A percentile compares a stretch with the other conserved stretches of the same genome.
These are phyloP conservation scores for Melanogrammus aeglefinus DNA, from an alignment of 2,797 vertebrate species.

Conservation along the genomic window DNA sequence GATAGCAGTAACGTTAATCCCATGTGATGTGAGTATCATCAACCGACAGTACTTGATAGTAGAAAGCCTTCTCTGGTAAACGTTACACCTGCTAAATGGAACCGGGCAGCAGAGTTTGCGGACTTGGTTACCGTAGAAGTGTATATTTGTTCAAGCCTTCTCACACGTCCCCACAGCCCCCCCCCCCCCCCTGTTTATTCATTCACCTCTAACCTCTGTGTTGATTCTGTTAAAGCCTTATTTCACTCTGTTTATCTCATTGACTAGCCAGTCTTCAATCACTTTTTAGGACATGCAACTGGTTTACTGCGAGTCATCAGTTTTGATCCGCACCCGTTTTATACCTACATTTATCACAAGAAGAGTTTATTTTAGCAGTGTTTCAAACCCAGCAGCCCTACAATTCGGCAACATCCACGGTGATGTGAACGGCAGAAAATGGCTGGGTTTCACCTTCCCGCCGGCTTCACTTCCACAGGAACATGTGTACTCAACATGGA, in stretches of 20 bases:
- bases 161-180: neutral
- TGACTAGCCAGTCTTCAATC: too few species aligned
- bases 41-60: too few species aligned
- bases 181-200: neutral
- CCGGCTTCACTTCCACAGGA: neutral
- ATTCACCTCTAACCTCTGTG: neutral
- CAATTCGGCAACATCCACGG: neutral
- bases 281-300: too few species aligned
- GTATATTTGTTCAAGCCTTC: neutral
- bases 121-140: constrained; percentile 25
- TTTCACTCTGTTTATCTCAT: neutral
- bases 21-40: too few species aligned
- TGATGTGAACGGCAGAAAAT: neutral
- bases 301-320: too few species aligned
- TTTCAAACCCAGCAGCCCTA: neutral
- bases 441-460: neutral
- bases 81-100: constrained; percentile 18
- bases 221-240: neutral
- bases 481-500: neutral
- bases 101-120: constrained; percentile 4
- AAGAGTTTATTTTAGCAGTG: neutral
- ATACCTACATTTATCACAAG: neutral
- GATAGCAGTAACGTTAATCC: too few species aligned
- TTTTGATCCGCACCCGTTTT: neutral
- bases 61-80: constrained; percentile 14